Evolutionary conservation across 2,797 vertebrate species (phyloP).

Genomic region (Clarias fuscus): DNA sequence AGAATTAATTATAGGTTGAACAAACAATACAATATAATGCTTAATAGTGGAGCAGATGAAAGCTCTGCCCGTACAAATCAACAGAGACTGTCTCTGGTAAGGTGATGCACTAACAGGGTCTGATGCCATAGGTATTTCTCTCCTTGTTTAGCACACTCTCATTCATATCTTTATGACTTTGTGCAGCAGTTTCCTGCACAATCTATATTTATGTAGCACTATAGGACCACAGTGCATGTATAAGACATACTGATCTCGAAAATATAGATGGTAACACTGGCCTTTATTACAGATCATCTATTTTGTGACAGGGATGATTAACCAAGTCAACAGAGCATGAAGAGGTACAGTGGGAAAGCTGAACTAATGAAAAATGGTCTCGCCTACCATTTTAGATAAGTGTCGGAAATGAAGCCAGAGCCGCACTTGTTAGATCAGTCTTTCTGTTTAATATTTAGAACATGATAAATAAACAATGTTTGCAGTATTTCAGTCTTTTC

Average conservation of each 20-base stretch:
- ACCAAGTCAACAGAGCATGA: neutral
- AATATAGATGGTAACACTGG: neutral
- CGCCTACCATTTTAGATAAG: neutral
- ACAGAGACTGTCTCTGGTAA: neutral
- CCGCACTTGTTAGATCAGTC: neutral
- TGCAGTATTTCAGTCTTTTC: neutral
- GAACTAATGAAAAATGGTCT: neutral
- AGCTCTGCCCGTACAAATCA: neutral
- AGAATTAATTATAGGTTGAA: neutral
- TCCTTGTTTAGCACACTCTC: neutral
- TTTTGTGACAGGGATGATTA: constrained; percentile 14
- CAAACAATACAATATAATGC: neutral
- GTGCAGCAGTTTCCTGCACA: neutral
- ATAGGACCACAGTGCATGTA: neutral
- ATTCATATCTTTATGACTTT: neutral
- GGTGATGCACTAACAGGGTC: neutral
- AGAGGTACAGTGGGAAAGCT: neutral
- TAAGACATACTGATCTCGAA: neutral
- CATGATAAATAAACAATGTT: neutral
- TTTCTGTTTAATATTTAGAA: neutral
- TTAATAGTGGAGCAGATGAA: neutral
- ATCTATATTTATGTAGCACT: neutral
- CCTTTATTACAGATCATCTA: constrained; percentile 17
- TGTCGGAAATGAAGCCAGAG: neutral
- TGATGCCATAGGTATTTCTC: neutral